Percentiles rank a stretch among this genome's conserved stretches.
These are phyloP conservation scores for Xiphophorus birchmanni DNA, from an alignment of 2,797 vertebrate genomes.

Conservation along the genomic window DNA sequence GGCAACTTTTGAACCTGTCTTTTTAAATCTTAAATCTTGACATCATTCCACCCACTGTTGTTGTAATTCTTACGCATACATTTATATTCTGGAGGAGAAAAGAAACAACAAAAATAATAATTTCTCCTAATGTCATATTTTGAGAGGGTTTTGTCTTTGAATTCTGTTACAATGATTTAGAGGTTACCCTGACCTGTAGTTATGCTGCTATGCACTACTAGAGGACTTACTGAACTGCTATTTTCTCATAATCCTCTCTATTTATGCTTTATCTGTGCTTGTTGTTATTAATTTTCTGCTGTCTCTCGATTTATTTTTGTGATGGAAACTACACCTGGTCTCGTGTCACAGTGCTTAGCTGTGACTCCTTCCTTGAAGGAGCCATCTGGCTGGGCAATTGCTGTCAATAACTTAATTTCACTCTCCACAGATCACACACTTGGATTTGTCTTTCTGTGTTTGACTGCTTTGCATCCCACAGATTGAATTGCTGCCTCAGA, in stretches of 20 bases:
- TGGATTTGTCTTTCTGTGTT: neutral
- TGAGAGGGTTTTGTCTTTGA: neutral
- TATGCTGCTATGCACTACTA: neutral
- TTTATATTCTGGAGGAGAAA: neutral
- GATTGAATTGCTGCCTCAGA: neutral
- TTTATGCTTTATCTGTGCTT: neutral
- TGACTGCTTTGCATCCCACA: neutral
- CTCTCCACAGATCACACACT: neutral
- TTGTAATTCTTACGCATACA: neutral
- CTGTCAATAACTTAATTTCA: neutral
- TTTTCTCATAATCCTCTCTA: neutral
- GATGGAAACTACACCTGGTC: neutral
- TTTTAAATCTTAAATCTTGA: neutral
- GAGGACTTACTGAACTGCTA: neutral
- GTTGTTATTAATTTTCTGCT: neutral
- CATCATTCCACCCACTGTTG: neutral
- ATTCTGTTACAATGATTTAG: neutral
- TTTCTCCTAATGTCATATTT: neutral
- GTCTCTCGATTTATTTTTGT: neutral
- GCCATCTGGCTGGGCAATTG: neutral
- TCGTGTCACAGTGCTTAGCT: neutral
- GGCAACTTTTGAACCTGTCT: neutral
- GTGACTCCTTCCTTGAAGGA: neutral
- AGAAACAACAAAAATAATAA: neutral
- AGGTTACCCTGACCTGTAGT: neutral